A percentile compares a stretch with the other conserved stretches of the same genome.
phyloP scores from a whole-genome alignment of 2,888 invertebrate genomes.

The Keiferia lycopersicella region DNA sequence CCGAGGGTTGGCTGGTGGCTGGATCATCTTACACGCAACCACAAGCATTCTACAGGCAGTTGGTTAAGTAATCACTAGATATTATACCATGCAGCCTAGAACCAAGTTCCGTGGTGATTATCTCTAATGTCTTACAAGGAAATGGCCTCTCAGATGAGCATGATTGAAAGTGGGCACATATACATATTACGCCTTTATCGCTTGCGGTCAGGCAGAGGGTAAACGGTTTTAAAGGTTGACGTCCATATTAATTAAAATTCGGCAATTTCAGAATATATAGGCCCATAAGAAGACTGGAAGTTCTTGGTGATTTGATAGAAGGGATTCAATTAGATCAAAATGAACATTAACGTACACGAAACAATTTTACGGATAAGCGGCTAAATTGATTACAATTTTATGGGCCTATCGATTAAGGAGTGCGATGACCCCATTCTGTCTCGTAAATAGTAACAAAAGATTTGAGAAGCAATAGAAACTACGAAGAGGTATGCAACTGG shows the following conservation, averaged over 20 bases:
- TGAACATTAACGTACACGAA: neutral
- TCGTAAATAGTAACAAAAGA: neutral
- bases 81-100: slow-evolving; percentile 20
- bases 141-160: neutral
- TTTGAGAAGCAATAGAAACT: neutral
- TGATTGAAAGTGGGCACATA: neutral
- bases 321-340: neutral
- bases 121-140: slow-evolving; percentile 3
- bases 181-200: neutral
- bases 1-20: slow-evolving; percentile 24
- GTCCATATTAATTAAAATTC: too few species aligned
- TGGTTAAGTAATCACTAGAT: slow-evolving; percentile 28
- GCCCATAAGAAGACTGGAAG: neutral
- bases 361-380: neutral
- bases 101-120: slow-evolving; percentile 8
- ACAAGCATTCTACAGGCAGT: slow-evolving; percentile 24
- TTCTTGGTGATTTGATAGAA: neutral
- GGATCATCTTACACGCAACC: slow-evolving; percentile 29
- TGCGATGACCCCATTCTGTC: neutral
- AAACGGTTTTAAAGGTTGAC: too few species aligned
- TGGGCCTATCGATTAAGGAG: slow-evolving; percentile 1
- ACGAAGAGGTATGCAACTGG: neutral
- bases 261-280: too few species aligned
- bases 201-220: too few species aligned
- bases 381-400: slow-evolving; percentile 18